Percentiles rank a stretch among this genome's conserved stretches.
Evolutionary conservation across 2,113 vertebrate genomes (phyloP).

Genomic region (Malurus cyaneus): DNA sequence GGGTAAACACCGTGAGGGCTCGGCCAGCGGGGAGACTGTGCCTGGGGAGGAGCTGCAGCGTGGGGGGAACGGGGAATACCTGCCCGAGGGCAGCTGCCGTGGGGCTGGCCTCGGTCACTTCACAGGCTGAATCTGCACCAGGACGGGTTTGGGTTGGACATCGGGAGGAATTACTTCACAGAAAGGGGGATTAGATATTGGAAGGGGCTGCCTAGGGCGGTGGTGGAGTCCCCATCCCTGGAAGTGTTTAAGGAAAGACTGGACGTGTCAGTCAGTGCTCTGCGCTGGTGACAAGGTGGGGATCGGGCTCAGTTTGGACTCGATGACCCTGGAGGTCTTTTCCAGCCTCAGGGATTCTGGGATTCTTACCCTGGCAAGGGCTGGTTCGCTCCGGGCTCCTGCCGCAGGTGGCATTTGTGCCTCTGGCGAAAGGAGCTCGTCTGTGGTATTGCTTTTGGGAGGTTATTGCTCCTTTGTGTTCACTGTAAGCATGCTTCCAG

Average conservation of each 20-base stretch:
- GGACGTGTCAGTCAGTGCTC: background rate
- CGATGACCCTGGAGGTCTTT: background rate
- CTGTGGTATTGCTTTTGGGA: background rate
- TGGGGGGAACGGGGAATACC: rapidly evolving
- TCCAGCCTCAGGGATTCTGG: background rate
- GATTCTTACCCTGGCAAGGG: no score
- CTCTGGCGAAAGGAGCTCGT: background rate
- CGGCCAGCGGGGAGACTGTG: background rate
- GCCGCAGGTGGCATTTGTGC: background rate
- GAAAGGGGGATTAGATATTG: rapidly evolving
- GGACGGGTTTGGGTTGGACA: background rate
- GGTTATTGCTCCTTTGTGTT: background rate
- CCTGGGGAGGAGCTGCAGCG: background rate
- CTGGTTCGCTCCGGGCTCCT: background rate
- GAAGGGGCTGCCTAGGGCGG: background rate
- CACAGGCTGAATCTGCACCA: rapidly evolving
- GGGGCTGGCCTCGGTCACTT: rapidly evolving
- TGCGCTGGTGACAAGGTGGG: background rate
- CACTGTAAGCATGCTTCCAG: background rate
- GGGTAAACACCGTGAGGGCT: rapidly evolving
- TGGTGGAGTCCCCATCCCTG: background rate
- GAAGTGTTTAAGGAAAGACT: background rate
- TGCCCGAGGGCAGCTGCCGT: background rate
- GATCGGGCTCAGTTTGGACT: background rate
- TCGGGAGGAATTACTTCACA: background rate